Evolutionary conservation across 2,888 invertebrate species (phyloP), one percentile per base, ranked within the genome.

Genomic region (Trichopoda pennipes): DNA sequence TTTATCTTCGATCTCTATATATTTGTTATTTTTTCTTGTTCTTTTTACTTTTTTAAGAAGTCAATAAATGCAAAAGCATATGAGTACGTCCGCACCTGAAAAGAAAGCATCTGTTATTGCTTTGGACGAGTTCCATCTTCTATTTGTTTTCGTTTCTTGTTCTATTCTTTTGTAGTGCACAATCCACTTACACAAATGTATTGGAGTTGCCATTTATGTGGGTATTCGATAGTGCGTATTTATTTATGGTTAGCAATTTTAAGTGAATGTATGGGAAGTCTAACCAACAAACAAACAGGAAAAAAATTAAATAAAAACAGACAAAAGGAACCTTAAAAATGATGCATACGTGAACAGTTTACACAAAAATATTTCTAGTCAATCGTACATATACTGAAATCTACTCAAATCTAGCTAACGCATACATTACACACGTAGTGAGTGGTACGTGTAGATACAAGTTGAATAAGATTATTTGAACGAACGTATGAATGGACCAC

Each of bases 271-370:
- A 58, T 61, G 19, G 51, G 47, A 23, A 49, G n/a, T 12, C 44
- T 32, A 53, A 49, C 23, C 14, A 49, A n/a, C n/a, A n/a, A n/a
- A n/a, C n/a, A n/a, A 51, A 81, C 38, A 56, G 19, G 3, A 14
- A 58, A 44, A 60, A 51, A 4, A n/a, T 44, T 14, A n/a, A n/a
- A n/a, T 44, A 6, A 19, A 19, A 12, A n/a, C 38, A 60, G 10
- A 51, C 21, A 56, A n/a, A 55, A 35, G 44, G 49, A 61, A 28
- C 4, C 28, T 12, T 1, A 19, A 44, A 55, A 47, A 8, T 23
- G 14, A 56, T 32, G 28, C 28, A 58, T 49, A 75, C 78, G 74
- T 81, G 63, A 81, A 51, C 44, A 32, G 47, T 78, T 78, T 75
- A 53, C 53, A 58, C 64, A 78, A 72, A 72, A 72, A 28, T 28